phyloP scores from a whole-genome alignment of 2,888 invertebrate genomes.

The Leptinotarsa tumamoca region DNA sequence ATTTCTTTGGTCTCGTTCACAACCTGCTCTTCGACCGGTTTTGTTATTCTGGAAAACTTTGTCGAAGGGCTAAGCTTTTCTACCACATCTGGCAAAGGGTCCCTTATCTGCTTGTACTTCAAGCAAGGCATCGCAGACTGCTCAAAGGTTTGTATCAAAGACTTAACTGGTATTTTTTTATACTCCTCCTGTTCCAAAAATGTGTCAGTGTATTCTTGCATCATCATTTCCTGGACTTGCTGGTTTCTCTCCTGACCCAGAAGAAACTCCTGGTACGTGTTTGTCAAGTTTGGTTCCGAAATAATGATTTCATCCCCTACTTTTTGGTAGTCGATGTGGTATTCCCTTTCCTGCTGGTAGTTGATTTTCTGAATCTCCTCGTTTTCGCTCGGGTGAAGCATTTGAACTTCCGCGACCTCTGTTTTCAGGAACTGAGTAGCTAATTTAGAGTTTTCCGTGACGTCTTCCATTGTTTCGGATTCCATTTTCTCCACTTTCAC shows the following conservation, averaged over 20 bases:
- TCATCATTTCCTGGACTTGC: not conserved
- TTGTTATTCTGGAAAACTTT: conserved; percentile 26
- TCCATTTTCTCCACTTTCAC: conserved; percentile 54
- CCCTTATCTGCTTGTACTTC: conserved; percentile 69
- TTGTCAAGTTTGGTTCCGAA: conserved; percentile 33
- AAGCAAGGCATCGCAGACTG: conserved; percentile 71
- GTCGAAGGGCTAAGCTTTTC: conserved; percentile 53
- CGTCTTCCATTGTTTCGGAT: conserved; percentile 47
- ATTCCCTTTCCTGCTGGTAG: conserved; percentile 61
- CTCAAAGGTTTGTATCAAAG: conserved; percentile 73
- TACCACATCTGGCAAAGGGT: conserved; percentile 60
- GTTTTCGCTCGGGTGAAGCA: conserved; percentile 56
- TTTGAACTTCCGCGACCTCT: conserved; percentile 58
- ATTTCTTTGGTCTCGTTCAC: conserved; percentile 60
- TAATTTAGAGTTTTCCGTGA: conserved; percentile 50
- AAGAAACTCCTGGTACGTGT: conserved; percentile 26
- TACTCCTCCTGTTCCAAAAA: conserved; percentile 53
- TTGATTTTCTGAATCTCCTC: conserved; percentile 63
- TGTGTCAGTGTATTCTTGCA: conserved; percentile 12
- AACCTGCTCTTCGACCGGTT: conserved; percentile 31
- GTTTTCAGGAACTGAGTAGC: conserved; percentile 54
- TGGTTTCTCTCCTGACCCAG: conserved; percentile 32
- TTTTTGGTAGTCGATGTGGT: conserved; percentile 61
- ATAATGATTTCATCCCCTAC: conserved; percentile 58
- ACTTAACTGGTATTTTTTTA: conserved; percentile 65